phyloP scores from a whole-genome alignment of 2,888 invertebrate genomes.

The Cotesia congregata region DNA sequence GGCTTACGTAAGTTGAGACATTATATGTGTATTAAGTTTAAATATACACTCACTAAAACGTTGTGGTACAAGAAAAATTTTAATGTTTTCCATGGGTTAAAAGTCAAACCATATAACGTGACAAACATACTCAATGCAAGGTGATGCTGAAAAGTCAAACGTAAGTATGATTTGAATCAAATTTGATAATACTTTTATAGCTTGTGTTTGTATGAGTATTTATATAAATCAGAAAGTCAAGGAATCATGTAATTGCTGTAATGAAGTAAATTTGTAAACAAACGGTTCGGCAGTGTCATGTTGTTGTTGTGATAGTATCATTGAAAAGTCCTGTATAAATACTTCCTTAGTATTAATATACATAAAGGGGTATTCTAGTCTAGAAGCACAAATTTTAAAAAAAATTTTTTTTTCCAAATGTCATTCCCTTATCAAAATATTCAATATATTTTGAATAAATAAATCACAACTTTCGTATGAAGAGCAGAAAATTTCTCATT shows the following conservation, averaged over 20 bases:
- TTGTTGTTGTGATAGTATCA: not conserved
- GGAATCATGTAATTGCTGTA: not conserved
- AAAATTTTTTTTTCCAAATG: no score
- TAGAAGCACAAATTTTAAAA: no score
- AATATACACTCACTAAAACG: not conserved
- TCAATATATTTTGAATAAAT: no score
- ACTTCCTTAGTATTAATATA: not conserved
- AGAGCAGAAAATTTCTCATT: no score
- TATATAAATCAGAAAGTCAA: not conserved
- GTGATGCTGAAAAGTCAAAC: conserved; percentile 31
- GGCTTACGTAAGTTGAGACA: not conserved
- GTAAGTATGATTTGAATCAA: not conserved
- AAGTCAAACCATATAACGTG: not conserved
- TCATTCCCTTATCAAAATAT: no score
- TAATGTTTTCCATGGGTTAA: not conserved
- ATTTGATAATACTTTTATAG: not conserved
- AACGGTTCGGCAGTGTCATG: not conserved
- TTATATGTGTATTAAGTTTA: not conserved
- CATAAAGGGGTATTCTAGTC: no score
- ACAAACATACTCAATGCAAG: not conserved
- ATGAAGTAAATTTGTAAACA: not conserved
- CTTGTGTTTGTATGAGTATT: no score
- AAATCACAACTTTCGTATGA: no score
- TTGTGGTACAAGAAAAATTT: not conserved
- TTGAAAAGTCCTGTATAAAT: not conserved